These are phyloP conservation scores for Galbula dea DNA, from an alignment of 2,113 vertebrate species.

Conservation along the genomic window DNA sequence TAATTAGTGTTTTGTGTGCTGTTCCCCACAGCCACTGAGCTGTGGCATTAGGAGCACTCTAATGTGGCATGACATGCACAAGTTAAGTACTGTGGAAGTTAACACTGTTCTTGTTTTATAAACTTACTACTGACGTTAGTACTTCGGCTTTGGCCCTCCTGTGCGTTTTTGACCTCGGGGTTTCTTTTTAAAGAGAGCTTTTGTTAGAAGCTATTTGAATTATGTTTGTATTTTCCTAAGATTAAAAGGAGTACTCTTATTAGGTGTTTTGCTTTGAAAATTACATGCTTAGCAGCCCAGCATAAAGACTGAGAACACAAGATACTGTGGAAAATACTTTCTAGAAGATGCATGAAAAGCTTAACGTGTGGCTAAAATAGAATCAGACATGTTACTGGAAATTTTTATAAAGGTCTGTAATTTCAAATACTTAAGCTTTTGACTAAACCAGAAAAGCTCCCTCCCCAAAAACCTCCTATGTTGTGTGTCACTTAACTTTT, in stretches of 20 bases:
- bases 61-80: slow-evolving; percentile 49
- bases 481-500: slow-evolving; percentile 8
- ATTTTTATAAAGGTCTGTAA: background rate
- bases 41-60: slow-evolving; percentile 47
- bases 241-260: slow-evolving; percentile 55
- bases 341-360: background rate
- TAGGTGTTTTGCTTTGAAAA: slow-evolving; percentile 58
- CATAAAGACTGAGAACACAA: background rate
- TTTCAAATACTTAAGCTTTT: background rate
- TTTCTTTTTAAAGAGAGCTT: slow-evolving; percentile 64
- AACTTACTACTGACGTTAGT: slow-evolving; percentile 58
- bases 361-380: background rate
- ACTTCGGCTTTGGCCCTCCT: slow-evolving; percentile 38
- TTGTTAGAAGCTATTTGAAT: slow-evolving; percentile 65
- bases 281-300: background rate
- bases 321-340: background rate
- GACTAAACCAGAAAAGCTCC: background rate
- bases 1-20: slow-evolving; percentile 31
- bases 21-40: slow-evolving; percentile 32
- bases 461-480: background rate
- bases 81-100: slow-evolving; percentile 51
- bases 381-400: background rate
- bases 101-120: slow-evolving; percentile 62
- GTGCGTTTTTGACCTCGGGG: slow-evolving; percentile 37
- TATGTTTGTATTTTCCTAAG: slow-evolving; percentile 57